phyloP scores from a whole-genome alignment of 2,113 vertebrate species.

The Diadophis punctatus region DNA sequence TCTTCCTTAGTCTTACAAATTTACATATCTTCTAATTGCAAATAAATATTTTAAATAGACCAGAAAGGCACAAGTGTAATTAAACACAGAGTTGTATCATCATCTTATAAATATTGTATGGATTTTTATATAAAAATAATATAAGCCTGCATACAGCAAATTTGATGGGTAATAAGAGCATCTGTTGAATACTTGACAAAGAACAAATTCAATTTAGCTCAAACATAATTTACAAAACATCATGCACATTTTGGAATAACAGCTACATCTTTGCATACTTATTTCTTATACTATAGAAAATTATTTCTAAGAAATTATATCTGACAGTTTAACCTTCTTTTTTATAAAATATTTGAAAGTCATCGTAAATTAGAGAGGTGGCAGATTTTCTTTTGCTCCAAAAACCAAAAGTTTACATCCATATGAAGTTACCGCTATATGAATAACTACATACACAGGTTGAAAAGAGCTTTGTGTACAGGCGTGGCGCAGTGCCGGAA shows the following conservation, averaged over 20 bases:
- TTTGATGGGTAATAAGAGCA: conserved; percentile 55
- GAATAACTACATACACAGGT: conserved; percentile 27
- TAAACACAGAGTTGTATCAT: conserved; percentile 59
- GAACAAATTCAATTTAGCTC: conserved; percentile 50
- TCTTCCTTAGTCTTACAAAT: conserved; percentile 31
- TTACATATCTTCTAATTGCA: conserved; percentile 52
- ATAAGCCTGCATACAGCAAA: conserved; percentile 50
- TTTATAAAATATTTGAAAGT: conserved; percentile 37
- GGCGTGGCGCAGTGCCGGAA: too few species aligned
- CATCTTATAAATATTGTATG: conserved; percentile 64
- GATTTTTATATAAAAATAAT: conserved; percentile 67
- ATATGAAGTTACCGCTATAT: conserved; percentile 16
- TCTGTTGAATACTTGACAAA: conserved; percentile 60
- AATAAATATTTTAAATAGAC: conserved; percentile 69
- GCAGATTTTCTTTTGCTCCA: conserved; percentile 18
- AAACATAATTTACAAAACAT: conserved; percentile 47
- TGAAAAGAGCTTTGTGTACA: not conserved
- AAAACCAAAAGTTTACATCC: conserved; percentile 17
- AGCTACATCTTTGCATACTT: not conserved
- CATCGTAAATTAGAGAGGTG: not conserved
- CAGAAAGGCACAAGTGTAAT: conserved; percentile 65
- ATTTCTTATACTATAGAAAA: not conserved
- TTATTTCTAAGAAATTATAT: conserved; percentile 14
- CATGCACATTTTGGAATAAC: conserved; percentile 41
- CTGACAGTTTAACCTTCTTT: conserved; percentile 12